A percentile compares a stretch with the other conserved stretches of the same genome.
Evolutionary conservation across 2,888 invertebrate genomes (phyloP).

Genomic region (Odontomyia ornata): DNA sequence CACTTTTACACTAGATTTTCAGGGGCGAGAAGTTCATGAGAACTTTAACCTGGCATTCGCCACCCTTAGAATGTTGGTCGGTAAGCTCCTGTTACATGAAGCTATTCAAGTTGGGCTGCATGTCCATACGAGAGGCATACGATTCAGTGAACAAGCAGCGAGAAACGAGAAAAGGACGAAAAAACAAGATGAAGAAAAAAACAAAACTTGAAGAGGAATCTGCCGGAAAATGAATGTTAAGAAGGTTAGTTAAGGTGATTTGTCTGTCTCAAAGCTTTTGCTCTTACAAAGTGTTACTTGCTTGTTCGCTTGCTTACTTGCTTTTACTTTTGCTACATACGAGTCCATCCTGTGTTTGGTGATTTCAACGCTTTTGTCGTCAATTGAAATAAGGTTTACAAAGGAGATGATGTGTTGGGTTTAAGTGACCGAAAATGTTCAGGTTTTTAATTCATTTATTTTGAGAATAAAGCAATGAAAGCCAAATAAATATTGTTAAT

Average conservation of each 20-base stretch:
- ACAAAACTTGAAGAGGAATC: constrained; percentile 41
- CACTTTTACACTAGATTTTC: constrained; percentile 39
- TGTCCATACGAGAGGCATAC: not conserved
- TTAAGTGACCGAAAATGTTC: not conserved
- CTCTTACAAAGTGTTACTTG: constrained; percentile 28
- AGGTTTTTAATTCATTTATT: not conserved
- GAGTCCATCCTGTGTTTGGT: not conserved
- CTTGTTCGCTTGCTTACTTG: not conserved
- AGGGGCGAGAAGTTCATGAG: constrained; percentile 48
- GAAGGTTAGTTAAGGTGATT: constrained; percentile 51
- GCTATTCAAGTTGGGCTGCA: not conserved
- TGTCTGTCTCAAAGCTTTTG: constrained; percentile 46
- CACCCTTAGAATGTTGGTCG: constrained; percentile 23
- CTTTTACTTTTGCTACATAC: too few species aligned
- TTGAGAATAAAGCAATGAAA: too few species aligned
- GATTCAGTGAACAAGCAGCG: not conserved
- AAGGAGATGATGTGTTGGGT: not conserved
- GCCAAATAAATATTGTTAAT: too few species aligned
- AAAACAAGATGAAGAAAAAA: too few species aligned
- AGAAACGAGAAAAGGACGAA: too few species aligned
- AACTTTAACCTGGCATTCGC: constrained; percentile 49
- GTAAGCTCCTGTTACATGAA: constrained; percentile 12
- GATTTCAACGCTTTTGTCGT: not conserved
- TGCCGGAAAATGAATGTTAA: constrained; percentile 51
- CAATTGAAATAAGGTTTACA: not conserved